Conservation (phyloP, 64 coral and sea anemone species). For the Pocillopora damicornis region DNA sequence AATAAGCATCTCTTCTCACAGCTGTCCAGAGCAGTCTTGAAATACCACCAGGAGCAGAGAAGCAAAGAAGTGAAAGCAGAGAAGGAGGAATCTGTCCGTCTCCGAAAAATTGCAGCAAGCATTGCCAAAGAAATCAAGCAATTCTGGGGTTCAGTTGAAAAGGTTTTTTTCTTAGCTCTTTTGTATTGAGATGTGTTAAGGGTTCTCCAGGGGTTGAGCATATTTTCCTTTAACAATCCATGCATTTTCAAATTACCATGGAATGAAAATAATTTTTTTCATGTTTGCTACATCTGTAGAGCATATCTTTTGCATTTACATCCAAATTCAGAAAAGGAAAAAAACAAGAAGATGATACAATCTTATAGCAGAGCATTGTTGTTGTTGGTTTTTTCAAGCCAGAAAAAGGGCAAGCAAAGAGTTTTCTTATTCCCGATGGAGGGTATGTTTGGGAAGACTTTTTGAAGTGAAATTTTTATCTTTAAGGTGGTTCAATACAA, state of each 20-base stretch:
- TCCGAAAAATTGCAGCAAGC: conserved; percentile 84
- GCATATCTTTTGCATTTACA: too few species aligned
- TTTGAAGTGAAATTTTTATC: background rate
- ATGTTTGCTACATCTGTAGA: too few species aligned
- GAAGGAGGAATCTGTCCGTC: conserved; percentile 82
- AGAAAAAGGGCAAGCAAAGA: too few species aligned
- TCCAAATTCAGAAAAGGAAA: too few species aligned
- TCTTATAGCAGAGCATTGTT: too few species aligned
- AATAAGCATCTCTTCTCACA: background rate
- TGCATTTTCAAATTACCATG: background rate
- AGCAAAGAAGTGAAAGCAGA: conserved; percentile 97
- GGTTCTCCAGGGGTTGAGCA: background rate
- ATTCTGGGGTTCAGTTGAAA: conserved; percentile 96
- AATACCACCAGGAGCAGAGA: conserved; percentile 95
- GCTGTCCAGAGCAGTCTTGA: conserved; percentile 87
- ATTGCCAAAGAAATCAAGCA: conserved; percentile 95
- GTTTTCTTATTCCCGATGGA: too few species aligned
- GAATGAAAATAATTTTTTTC: too few species aligned
- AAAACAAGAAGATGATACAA: too few species aligned
- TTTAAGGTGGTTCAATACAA: conserved; percentile 98
- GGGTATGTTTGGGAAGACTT: background rate
- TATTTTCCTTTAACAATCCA: background rate
- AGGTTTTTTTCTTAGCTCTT: conserved; percentile 48
- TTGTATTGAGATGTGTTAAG: background rate
- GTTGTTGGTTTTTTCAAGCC: too few species aligned